These are phyloP conservation scores for Mesorhabditis spiculigera DNA, from an alignment of 2,888 invertebrate species.

Conservation along the genomic window DNA sequence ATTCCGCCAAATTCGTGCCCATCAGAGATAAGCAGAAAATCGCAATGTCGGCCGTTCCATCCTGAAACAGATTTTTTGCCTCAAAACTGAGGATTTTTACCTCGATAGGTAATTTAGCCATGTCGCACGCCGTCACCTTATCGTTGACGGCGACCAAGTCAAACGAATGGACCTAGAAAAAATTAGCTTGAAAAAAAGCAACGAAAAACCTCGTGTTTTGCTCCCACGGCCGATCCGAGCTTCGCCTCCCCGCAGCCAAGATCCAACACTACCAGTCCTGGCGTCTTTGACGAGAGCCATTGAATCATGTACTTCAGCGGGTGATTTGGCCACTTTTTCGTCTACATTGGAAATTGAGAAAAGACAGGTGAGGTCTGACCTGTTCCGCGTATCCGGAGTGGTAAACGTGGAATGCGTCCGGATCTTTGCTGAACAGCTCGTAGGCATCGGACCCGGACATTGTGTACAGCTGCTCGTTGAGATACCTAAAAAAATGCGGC, in stretches of 20 bases:
- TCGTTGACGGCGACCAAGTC: constrained; percentile 79
- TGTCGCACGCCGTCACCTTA: constrained; percentile 81
- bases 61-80: constrained; percentile 61
- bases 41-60: constrained; percentile 74
- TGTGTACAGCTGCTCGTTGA: constrained; percentile 88
- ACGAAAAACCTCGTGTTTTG: constrained; percentile 20
- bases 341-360: constrained; percentile 64
- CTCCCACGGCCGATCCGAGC: constrained; percentile 65
- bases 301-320: constrained; percentile 75
- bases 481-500: constrained; percentile 67
- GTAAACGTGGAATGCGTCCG: constrained; percentile 77
- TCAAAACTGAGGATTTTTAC: not conserved
- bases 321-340: constrained; percentile 86
- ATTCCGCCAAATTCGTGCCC: constrained; percentile 87
- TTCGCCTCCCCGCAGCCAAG: constrained; percentile 94
- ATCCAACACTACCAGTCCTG: constrained; percentile 75
- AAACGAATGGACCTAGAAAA: constrained; percentile 78
- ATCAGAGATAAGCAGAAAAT: constrained; percentile 93
- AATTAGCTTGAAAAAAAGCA: not conserved
- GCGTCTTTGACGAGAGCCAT: constrained; percentile 30
- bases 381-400: constrained; percentile 87
- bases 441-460: constrained; percentile 73
- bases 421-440: constrained; percentile 75
- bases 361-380: constrained; percentile 63
- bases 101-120: constrained; percentile 68